phyloP scores from a whole-genome alignment of 2,113 vertebrate genomes.

The Enhydra lutris region DNA sequence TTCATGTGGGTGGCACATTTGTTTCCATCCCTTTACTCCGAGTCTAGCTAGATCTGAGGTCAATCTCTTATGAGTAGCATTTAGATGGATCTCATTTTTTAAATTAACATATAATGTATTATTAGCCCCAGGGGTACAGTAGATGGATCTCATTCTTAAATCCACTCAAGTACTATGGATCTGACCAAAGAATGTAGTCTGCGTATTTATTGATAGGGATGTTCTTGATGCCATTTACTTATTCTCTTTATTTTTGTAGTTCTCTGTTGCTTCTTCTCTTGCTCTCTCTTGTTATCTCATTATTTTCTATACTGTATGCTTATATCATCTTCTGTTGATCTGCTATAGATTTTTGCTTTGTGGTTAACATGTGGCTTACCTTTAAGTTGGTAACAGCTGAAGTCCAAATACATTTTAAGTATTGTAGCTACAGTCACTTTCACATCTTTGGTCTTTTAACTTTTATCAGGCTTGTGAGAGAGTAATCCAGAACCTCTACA shows the following conservation, averaged over 20 bases:
- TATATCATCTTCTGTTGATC: neutral
- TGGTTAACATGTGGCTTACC: neutral
- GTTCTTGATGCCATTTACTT: neutral
- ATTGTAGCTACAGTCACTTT: neutral
- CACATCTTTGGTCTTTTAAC: neutral
- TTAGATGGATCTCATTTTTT: neutral
- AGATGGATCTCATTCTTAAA: neutral
- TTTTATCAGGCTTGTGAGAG: neutral
- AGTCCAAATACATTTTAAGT: neutral
- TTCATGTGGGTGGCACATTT: neutral
- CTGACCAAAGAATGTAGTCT: neutral
- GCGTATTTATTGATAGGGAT: neutral
- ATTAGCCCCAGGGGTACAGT: too few species aligned
- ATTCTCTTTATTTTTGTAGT: neutral
- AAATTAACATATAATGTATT: too few species aligned
- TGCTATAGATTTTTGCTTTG: neutral
- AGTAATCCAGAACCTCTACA: neutral
- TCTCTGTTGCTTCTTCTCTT: neutral
- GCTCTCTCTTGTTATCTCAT: neutral
- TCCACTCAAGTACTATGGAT: neutral
- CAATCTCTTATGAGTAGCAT: neutral
- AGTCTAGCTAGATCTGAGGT: neutral
- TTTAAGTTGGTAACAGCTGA: neutral
- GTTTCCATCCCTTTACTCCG: neutral
- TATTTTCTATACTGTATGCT: neutral